phyloP scores from a whole-genome alignment of 1,140 invertebrate genomes.

The Rhopalosiphum padi region DNA sequence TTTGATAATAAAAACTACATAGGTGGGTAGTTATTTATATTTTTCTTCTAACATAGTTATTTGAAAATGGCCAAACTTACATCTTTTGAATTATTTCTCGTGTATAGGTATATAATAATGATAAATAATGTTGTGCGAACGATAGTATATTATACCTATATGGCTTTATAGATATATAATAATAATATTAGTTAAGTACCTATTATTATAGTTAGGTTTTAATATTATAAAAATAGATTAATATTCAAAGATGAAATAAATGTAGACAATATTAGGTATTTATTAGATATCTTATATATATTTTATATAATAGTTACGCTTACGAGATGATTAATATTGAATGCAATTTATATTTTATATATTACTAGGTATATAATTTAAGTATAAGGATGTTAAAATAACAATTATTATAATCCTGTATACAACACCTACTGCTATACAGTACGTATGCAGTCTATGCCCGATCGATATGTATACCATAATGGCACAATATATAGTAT shows the following conservation, averaged over 20 bases:
- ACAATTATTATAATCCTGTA: not conserved
- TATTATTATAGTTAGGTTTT: no score
- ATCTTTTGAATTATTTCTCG: not conserved
- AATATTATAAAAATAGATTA: no score
- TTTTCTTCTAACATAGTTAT: not conserved
- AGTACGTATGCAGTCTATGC: not conserved
- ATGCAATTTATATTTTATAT: not conserved
- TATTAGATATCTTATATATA: no score
- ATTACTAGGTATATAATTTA: not conserved
- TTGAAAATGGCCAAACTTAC: not conserved
- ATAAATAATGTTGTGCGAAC: no score
- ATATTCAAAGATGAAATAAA: no score
- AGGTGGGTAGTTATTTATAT: not conserved
- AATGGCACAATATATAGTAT: no score
- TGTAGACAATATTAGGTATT: no score
- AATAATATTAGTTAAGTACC: no score
- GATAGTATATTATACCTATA: no score
- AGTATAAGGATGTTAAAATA: not conserved
- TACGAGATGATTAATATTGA: not conserved
- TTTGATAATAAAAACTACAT: not conserved
- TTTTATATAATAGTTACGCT: no score
- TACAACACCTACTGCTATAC: not conserved
- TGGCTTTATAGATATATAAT: no score
- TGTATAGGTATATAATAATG: no score
- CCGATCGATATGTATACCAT: not conserved